Percentiles rank a stretch among this genome's conserved stretches.
These are phyloP conservation scores for Drosophila paranaensis DNA, from an alignment of 2,888 invertebrate species.

Conservation along the genomic window DNA sequence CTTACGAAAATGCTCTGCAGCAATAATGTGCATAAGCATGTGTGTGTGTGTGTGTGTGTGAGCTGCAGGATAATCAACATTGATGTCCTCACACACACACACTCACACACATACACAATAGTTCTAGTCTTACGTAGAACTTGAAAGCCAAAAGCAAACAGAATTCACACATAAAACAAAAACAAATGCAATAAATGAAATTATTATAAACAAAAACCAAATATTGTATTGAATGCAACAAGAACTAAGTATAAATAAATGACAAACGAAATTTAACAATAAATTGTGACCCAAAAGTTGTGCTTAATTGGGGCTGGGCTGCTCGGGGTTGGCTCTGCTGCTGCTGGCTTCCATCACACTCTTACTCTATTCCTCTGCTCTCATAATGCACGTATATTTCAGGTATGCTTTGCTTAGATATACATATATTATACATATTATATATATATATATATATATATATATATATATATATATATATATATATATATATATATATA, in stretches of 20 bases:
- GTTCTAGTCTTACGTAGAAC: constrained; percentile 41
- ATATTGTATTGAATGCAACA: constrained; percentile 57
- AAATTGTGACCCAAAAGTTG: background rate
- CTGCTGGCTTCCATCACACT: no score
- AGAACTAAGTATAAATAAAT: constrained; percentile 52
- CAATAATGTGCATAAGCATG: background rate
- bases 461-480: background rate
- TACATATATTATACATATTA: no score
- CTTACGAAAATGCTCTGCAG: constrained; percentile 36
- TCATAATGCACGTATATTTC: no score
- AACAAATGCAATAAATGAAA: constrained; percentile 52
- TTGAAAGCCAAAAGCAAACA: constrained; percentile 35
- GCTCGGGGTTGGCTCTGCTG: no score
- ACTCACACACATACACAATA: constrained; percentile 15
- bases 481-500: background rate
- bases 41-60: constrained; percentile 6
- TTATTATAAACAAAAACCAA: constrained; percentile 43
- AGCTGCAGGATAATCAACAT: constrained; percentile 15
- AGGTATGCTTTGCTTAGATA: no score
- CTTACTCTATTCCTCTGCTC: no score
- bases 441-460: background rate
- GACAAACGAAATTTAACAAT: constrained; percentile 38
- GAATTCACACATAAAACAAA: constrained; percentile 20
- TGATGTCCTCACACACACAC: background rate
- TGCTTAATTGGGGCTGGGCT: background rate